Evolutionary conservation across 2,113 vertebrate genomes (phyloP).

Genomic region (Vombatus ursinus): DNA sequence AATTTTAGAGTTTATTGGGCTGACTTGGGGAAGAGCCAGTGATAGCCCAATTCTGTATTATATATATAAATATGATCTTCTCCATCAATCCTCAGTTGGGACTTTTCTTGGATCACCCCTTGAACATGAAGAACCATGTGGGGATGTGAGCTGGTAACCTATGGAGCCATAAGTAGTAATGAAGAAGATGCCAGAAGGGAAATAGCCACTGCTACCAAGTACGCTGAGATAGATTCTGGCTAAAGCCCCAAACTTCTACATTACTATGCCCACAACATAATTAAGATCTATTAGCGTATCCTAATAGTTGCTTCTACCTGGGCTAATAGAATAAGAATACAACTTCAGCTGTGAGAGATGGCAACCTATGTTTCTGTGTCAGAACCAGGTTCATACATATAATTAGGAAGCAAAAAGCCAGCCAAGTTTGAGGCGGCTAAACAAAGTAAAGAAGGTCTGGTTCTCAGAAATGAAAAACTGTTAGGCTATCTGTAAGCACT

Average conservation of each 20-base stretch:
- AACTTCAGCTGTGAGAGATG: constrained; percentile 1
- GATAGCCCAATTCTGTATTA: constrained; percentile 26
- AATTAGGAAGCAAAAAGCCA: neutral
- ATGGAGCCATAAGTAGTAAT: neutral
- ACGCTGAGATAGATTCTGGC: neutral
- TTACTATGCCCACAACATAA: neutral
- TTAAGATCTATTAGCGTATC: neutral
- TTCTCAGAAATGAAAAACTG: neutral
- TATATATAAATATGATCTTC: neutral
- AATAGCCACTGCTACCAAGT: neutral
- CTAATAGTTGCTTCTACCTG: constrained; percentile 9
- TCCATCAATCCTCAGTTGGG: neutral
- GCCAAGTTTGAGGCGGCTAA: neutral
- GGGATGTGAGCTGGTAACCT: neutral
- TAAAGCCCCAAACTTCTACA: neutral
- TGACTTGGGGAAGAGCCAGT: constrained; percentile 46
- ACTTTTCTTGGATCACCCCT: neutral
- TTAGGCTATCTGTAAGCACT: neutral
- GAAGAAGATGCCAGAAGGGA: neutral
- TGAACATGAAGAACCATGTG: neutral
- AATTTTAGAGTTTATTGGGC: constrained; percentile 38
- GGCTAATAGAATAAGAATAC: constrained; percentile 12
- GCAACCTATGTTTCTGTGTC: neutral
- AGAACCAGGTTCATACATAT: constrained; percentile 1
- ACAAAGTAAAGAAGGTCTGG: neutral